Conservation (phyloP, 2,113 vertebrate species). For the Okapia johnstoni region DNA sequence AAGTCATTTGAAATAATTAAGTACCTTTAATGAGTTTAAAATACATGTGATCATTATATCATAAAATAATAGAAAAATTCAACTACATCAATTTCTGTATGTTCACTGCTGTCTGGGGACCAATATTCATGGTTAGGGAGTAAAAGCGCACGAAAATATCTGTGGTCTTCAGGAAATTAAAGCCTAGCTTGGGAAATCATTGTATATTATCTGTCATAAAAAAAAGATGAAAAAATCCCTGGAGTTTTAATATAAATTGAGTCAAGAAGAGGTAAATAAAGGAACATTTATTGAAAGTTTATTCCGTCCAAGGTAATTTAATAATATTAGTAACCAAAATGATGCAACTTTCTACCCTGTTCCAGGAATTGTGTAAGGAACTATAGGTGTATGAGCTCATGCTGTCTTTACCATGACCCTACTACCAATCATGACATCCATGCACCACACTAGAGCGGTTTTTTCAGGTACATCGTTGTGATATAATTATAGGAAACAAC, state of each 20-base stretch:
- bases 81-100: background rate
- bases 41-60: background rate
- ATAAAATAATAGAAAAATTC: background rate
- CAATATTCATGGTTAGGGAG: background rate
- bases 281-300: background rate
- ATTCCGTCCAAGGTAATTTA: background rate
- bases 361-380: background rate
- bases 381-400: background rate
- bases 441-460: background rate
- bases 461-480: background rate
- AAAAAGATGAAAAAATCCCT: background rate
- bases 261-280: background rate
- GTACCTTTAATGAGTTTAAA: background rate
- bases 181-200: background rate
- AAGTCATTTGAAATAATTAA: background rate
- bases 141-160: background rate
- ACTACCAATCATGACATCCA: background rate
- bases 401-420: background rate
- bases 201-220: background rate
- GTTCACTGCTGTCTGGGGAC: background rate
- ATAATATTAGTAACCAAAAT: background rate
- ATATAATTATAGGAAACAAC: background rate
- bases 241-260: background rate
- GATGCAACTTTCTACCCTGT: background rate
- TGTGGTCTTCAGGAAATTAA: background rate